These are phyloP conservation scores for Diarsia mendica DNA, from an alignment of 2,888 invertebrate species.

Conservation along the genomic window DNA sequence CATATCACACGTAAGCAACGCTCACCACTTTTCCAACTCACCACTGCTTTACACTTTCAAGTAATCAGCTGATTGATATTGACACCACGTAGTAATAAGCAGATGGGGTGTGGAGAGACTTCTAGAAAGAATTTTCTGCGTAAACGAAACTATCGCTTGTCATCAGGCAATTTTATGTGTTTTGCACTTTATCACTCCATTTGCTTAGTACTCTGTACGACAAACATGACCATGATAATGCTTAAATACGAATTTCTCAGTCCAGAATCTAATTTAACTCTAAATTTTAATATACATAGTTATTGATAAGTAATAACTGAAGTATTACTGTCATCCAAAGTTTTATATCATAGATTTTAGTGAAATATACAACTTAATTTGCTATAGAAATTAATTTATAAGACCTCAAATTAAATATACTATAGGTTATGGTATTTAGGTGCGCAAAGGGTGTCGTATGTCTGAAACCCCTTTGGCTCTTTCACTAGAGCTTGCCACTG, in stretches of 20 bases:
- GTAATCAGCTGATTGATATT: constrained; percentile 62
- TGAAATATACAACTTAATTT: neutral
- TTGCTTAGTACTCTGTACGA: constrained; percentile 36
- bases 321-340: constrained; percentile 1
- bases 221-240: constrained; percentile 33
- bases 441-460: too few species aligned
- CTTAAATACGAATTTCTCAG: constrained; percentile 31
- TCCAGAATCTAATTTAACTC: constrained; percentile 16
- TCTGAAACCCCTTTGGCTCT: too few species aligned
- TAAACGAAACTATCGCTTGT: neutral
- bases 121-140: neutral
- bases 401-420: neutral
- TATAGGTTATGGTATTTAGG: too few species aligned
- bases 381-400: constrained; percentile 3
- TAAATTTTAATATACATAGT: constrained; percentile 24
- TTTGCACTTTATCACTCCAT: constrained; percentile 21
- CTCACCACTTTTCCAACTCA: constrained; percentile 96
- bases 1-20: constrained; percentile 94
- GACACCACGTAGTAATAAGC: constrained; percentile 28
- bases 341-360: constrained; percentile 21
- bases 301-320: constrained; percentile 11
- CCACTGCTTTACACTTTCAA: constrained; percentile 95
- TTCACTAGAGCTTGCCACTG: too few species aligned
- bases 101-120: constrained; percentile 8
- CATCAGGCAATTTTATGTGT: neutral